These are phyloP conservation scores for Pungitius pungitius DNA, from an alignment of 2,113 vertebrate species.

Conservation along the genomic window DNA sequence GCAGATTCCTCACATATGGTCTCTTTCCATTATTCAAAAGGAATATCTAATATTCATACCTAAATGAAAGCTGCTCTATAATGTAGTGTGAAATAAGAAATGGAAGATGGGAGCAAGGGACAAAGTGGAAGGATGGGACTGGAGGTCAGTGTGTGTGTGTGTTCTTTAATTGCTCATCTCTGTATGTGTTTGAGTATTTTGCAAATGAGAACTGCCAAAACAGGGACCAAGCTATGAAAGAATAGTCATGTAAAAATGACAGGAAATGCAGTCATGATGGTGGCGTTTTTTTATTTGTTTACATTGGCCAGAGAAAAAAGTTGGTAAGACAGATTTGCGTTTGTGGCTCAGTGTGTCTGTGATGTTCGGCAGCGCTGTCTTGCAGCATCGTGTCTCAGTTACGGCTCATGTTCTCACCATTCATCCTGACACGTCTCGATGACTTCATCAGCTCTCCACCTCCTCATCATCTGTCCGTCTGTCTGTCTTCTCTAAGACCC, in stretches of 20 bases:
- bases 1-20: constrained; percentile 70
- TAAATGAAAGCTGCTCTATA: constrained; percentile 78
- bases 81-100: constrained; percentile 69
- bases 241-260: too few relatives aligned
- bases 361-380: constrained; percentile 55
- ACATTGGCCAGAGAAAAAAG: too few relatives aligned
- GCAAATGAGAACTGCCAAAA: not conserved
- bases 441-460: constrained; percentile 65
- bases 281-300: too few relatives aligned
- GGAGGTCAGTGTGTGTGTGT: constrained; percentile 27
- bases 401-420: constrained; percentile 67
- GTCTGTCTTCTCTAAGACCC: constrained; percentile 37
- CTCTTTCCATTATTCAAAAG: constrained; percentile 71
- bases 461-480: constrained; percentile 68
- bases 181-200: constrained; percentile 11
- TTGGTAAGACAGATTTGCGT: too few relatives aligned
- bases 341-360: too few relatives aligned
- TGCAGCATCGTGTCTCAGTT: constrained; percentile 59
- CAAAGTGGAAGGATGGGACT: constrained; percentile 33
- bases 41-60: constrained; percentile 79
- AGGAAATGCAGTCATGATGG: too few relatives aligned
- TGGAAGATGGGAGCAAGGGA: constrained; percentile 47
- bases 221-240: too few relatives aligned
- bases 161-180: not conserved
- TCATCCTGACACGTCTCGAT: constrained; percentile 57